phyloP scores from a whole-genome alignment of 1,140 invertebrate species.

The Portunus trituberculatus region DNA sequence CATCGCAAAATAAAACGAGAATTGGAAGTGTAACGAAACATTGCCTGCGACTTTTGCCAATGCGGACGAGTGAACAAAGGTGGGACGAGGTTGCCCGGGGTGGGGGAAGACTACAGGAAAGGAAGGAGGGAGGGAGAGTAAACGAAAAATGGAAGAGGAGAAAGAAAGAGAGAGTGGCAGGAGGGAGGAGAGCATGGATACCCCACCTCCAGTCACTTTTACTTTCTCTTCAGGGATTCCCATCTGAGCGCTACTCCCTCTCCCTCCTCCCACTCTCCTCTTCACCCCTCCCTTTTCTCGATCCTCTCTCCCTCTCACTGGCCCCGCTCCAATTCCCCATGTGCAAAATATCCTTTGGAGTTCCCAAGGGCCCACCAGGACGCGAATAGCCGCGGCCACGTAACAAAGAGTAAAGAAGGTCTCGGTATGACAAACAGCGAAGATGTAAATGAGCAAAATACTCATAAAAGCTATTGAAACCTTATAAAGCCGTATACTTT shows the following conservation, averaged over 20 bases:
- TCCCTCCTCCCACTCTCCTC: not conserved
- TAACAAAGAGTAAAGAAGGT: not conserved
- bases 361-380: not conserved
- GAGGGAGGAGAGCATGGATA: not conserved
- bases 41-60: not conserved
- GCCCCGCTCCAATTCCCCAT: not conserved
- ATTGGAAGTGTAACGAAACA: no score
- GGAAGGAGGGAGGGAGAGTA: not conserved
- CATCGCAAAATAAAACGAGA: no score
- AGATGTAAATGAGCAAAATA: no score
- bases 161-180: not conserved
- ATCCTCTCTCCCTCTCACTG: not conserved
- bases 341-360: not conserved
- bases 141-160: not conserved
- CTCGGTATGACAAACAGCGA: no score
- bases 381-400: not conserved
- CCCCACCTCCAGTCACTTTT: constrained; percentile 1
- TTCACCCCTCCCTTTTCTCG: not conserved
- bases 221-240: constrained; percentile 20
- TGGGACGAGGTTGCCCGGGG: not conserved
- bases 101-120: not conserved
- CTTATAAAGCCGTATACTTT: no score
- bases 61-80: not conserved
- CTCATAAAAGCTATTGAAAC: no score
- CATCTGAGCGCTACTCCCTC: not conserved